phyloP scores from a whole-genome alignment of 2,797 vertebrate species.

The Fistularia commersonii region DNA sequence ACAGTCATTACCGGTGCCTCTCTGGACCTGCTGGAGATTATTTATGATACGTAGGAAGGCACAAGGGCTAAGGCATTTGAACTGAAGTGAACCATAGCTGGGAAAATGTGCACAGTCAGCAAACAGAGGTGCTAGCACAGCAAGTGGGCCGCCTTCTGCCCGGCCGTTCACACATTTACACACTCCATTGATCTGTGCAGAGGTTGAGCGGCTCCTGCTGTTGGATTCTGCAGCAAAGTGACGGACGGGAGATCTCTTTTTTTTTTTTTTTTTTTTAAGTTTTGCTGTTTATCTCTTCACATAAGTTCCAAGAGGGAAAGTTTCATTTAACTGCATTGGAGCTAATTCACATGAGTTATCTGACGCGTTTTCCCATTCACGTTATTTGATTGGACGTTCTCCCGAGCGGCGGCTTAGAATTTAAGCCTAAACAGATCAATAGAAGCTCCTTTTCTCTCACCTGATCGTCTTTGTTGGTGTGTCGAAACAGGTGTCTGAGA shows the following conservation, averaged over 20 bases:
- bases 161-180: slow-evolving; percentile 19
- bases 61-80: slow-evolving; percentile 54
- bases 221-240: slow-evolving; percentile 12
- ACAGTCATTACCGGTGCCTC: slow-evolving; percentile 56
- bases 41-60: slow-evolving; percentile 67
- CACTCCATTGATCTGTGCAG: slow-evolving; percentile 31
- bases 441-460: slow-evolving; percentile 52
- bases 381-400: background rate
- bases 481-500: slow-evolving; percentile 85
- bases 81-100: slow-evolving; percentile 61
- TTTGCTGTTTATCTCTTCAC: background rate
- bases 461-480: slow-evolving; percentile 90
- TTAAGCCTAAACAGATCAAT: background rate
- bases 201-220: slow-evolving; percentile 22
- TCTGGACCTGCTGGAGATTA: slow-evolving; percentile 53
- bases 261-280: slow-evolving; percentile 4
- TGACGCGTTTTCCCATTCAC: too few species aligned
- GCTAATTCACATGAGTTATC: slow-evolving; percentile 7
- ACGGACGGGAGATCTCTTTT: slow-evolving; percentile 11
- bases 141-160: slow-evolving; percentile 51
- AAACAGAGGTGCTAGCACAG: slow-evolving; percentile 56
- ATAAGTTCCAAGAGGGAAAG: slow-evolving; percentile 1
- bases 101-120: slow-evolving; percentile 60
- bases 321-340: slow-evolving; percentile 4
- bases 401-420: background rate